Base-by-base conservation (phyloP, 2,113 vertebrate genomes). In the Ageneiosus marmoratus region DNA sequence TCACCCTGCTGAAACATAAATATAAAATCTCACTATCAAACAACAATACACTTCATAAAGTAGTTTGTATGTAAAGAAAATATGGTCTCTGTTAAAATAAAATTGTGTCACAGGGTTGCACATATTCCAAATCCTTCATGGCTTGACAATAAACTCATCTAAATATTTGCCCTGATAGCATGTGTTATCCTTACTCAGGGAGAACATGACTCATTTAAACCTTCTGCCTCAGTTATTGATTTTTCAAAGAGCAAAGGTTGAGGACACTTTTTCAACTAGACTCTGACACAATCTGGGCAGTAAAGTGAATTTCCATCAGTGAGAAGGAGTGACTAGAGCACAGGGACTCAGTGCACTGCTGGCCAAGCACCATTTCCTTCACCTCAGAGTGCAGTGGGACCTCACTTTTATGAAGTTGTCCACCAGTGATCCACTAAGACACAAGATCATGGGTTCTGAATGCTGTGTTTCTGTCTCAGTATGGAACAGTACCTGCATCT, bases 151-250 rank as follows among this genome's bases (percentile, higher is more conserved):
- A 83, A 80, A 51, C 53, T 51, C 51, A 78, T 82, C 13, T 53
- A 77, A 84, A 78, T 82, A 80, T 80, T 86, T 87, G 4, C 12
- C 32, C 55, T 73, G 67, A 84, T 84, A 77, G 83, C 60, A 81
- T 87, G 80, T 70, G n/a, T 84, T 51, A 65, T 80, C 77, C 63
- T 83, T 77, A 73, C 79, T 86, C 27, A 44, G 24, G 29, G 44
- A 78, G 83, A 85, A 78, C 76, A 85, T 55, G 37, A 83, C 85
- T 78, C 29, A 85, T 74, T 88, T 82, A 82, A 86, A 79, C 86
- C 80, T 80, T 75, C 34, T 74, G 74, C 50, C 51, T 80, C 41
- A 44, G 55, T 86, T 88, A 88, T 82, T 88, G 80, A 85, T 85
- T 83, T 77, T 77, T 70, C 32, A 63, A 24, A 62, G 83, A 79